Evolutionary conservation across 2,797 vertebrate genomes (phyloP).

Genomic region (Sorex maritimensis): DNA sequence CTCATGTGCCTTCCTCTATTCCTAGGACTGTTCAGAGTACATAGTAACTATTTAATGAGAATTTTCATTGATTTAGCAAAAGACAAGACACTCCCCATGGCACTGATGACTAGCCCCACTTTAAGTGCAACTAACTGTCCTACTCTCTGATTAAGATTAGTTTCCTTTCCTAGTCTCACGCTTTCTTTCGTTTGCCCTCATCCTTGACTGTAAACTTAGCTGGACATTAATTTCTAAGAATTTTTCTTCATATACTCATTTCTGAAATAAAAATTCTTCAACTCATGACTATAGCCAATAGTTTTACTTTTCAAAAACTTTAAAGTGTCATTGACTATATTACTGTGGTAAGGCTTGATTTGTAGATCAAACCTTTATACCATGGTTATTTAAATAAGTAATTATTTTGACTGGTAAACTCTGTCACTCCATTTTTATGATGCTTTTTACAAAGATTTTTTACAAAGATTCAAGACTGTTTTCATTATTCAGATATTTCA

Average conservation of each 20-base stretch:
- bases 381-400: no score
- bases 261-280: background rate
- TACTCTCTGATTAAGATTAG: background rate
- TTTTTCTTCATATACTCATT: background rate
- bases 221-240: background rate
- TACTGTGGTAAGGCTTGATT: no score
- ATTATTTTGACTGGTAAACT: no score
- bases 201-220: slow-evolving; percentile 15
- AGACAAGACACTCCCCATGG: background rate
- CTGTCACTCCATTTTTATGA: no score
- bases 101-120: background rate
- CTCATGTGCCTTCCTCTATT: background rate
- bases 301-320: no score
- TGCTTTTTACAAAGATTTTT: no score
- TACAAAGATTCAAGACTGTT: no score
- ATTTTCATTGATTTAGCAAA: slow-evolving; percentile 10
- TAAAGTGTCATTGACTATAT: no score
- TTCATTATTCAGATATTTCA: background rate
- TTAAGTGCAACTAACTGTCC: background rate
- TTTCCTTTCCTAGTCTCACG: slow-evolving; percentile 21
- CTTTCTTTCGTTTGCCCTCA: background rate
- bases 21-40: background rate
- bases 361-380: no score
- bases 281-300: background rate
- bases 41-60: background rate